Evolutionary conservation across 2,113 vertebrate species (phyloP).

Genomic region (Mus spicilegus): DNA sequence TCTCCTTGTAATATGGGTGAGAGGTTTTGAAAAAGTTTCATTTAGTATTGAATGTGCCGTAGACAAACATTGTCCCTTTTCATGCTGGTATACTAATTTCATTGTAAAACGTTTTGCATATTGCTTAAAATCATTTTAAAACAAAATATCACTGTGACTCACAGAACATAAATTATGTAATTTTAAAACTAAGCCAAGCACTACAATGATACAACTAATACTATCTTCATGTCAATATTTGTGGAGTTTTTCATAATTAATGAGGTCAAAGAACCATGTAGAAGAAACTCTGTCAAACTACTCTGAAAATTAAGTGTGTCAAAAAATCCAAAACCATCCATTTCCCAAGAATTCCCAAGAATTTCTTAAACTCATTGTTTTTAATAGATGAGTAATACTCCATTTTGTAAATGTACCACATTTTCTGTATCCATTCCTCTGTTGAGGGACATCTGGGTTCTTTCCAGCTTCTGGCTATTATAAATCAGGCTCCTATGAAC

Average conservation of each 20-base stretch:
- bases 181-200: neutral
- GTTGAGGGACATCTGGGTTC: too few species aligned
- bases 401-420: too few species aligned
- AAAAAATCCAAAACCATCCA: neutral
- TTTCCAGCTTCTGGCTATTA: too few species aligned
- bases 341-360: too few species aligned
- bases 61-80: neutral
- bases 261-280: neutral
- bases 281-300: neutral
- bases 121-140: neutral
- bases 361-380: too few species aligned
- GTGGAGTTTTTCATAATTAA: constrained; percentile 1
- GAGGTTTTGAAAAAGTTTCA: neutral
- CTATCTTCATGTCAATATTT: neutral
- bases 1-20: neutral
- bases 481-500: too few species aligned
- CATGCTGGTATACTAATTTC: neutral
- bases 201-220: neutral
- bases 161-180: neutral
- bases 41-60: neutral
- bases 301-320: constrained; percentile 41
- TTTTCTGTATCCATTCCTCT: too few species aligned
- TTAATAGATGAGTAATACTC: too few species aligned
- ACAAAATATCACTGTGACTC: neutral
- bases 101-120: neutral